Evolutionary conservation across 2,888 invertebrate species (phyloP), one percentile per base, ranked within the genome.

Genomic region (Branchellion lobata): DNA sequence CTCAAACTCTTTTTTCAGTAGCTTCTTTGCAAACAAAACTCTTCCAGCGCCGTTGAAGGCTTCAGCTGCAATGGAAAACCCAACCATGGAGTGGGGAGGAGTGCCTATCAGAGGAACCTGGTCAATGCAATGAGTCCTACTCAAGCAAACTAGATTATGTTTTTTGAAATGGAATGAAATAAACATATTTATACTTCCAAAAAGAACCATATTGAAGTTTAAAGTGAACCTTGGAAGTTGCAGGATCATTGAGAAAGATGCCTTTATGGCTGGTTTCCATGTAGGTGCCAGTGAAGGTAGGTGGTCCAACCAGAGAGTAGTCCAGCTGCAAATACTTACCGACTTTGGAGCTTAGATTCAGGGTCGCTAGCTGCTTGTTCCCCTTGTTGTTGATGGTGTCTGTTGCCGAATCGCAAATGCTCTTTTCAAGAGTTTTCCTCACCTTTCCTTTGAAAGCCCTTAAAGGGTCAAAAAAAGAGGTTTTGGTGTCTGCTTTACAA

Each of bases 321-420:
- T 57, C 61, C 14, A 57, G 24, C 5, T 14, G 3, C 14, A 57
- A n/a, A 57, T n/a, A 5, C 21, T 57, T n/a, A n/a, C 61, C n/a
- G n/a, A 57, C n/a, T n/a, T 57, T 57, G 14, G 61, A 5, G 3
- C 5, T 3, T n/a, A 57, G 61, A n/a, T 57, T 57, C n/a, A 57
- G 61, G 14, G 61, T 57, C 11, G 14, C 21, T 5, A 57, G 61
- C 61, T 57, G 61, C 24, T 24, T 5, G 61, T 57, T 57, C 3
- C 61, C 61, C 21, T 57, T 57, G 61, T 57, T 57, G 61, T 57
- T 57, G 61, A 57, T n/a, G 61, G 61, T n/a, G 61, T 24, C 21
- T 24, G 24, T 24, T 3, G 61, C 61, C 11, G n/a, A 3, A 5
- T 18, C 5, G 61, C 61, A 57, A n/a, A 57, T 57, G 24, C 24